phyloP scores from a whole-genome alignment of 2,888 invertebrate species.

The Ectemnius cavifrons region DNA sequence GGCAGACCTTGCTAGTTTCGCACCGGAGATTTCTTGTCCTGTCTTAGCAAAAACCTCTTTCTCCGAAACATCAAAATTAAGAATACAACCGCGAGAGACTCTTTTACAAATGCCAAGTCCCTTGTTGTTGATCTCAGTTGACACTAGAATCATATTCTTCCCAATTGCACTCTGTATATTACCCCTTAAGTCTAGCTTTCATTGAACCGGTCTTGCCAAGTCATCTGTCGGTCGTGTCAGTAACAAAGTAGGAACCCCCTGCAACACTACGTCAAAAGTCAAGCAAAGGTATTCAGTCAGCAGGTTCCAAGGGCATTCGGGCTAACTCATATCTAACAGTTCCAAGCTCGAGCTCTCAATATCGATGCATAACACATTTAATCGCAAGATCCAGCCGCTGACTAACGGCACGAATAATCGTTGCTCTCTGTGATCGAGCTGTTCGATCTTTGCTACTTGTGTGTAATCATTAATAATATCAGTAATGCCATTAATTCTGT shows the following conservation, averaged over 20 bases:
- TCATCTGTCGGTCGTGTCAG: too few relatives aligned
- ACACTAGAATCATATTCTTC: neutral
- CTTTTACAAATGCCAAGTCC: conserved; percentile 23
- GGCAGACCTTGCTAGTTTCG: conserved; percentile 24
- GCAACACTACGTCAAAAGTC: conserved; percentile 27
- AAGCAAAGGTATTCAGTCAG: conserved; percentile 35
- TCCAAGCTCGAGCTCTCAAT: conserved; percentile 57
- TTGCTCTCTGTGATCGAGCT: conserved; percentile 44
- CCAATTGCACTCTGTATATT: too few relatives aligned
- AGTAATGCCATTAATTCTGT: conserved; percentile 50
- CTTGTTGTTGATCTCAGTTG: conserved; percentile 6
- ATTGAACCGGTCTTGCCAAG: too few relatives aligned
- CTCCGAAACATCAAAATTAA: conserved; percentile 45
- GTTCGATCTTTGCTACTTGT: conserved; percentile 39
- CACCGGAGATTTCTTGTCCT: conserved; percentile 25
- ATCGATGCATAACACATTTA: conserved; percentile 61
- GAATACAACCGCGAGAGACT: conserved; percentile 23
- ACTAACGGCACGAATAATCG: conserved; percentile 67
- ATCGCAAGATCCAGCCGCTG: conserved; percentile 59
- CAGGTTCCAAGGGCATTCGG: conserved; percentile 55
- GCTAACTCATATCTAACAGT: conserved; percentile 68
- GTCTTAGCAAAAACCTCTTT: conserved; percentile 22
- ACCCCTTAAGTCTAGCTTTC: too few relatives aligned
- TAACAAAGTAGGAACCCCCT: too few relatives aligned
- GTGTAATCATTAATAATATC: conserved; percentile 53